These are phyloP conservation scores for Philereme transversata DNA, from an alignment of 2,888 invertebrate species.

Conservation along the genomic window DNA sequence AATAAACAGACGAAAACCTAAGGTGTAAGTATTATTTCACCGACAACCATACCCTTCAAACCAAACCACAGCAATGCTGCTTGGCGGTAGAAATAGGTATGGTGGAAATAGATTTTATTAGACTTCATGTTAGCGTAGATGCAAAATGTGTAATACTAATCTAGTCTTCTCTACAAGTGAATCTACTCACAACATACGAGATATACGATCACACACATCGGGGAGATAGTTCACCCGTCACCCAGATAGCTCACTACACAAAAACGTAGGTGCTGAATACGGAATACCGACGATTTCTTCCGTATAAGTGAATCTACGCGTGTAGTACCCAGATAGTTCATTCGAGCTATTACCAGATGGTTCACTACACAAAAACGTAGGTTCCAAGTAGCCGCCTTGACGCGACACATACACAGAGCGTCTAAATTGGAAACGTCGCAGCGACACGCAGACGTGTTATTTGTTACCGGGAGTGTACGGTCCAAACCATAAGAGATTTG, in stretches of 20 bases:
- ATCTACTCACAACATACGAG: too few relatives aligned
- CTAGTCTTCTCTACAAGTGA: too few relatives aligned
- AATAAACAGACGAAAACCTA: too few relatives aligned
- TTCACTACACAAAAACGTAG: background rate
- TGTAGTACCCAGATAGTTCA: background rate
- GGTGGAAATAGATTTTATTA: too few relatives aligned
- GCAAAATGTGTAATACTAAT: too few relatives aligned
- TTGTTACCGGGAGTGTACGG: conserved; percentile 50
- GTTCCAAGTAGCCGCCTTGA: conserved; percentile 51
- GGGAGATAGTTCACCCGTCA: conserved; percentile 21
- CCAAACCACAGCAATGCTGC: too few relatives aligned
- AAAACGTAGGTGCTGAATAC: conserved; percentile 31
- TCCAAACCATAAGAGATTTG: conserved; percentile 21
- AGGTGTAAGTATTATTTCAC: too few relatives aligned
- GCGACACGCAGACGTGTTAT: conserved; percentile 60
- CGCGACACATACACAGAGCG: conserved; percentile 55
- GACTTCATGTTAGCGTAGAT: too few relatives aligned
- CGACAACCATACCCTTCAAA: too few relatives aligned
- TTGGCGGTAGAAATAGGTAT: too few relatives aligned
- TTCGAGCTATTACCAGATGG: background rate
- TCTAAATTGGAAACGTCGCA: conserved; percentile 63
- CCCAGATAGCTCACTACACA: conserved; percentile 21
- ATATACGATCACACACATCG: background rate
- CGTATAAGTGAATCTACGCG: too few relatives aligned
- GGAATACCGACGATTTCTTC: too few relatives aligned